Percentiles rank a stretch among this genome's conserved stretches.
Evolutionary conservation across 1,140 invertebrate genomes (phyloP).

Genomic region (Hycleus cichorii): DNA sequence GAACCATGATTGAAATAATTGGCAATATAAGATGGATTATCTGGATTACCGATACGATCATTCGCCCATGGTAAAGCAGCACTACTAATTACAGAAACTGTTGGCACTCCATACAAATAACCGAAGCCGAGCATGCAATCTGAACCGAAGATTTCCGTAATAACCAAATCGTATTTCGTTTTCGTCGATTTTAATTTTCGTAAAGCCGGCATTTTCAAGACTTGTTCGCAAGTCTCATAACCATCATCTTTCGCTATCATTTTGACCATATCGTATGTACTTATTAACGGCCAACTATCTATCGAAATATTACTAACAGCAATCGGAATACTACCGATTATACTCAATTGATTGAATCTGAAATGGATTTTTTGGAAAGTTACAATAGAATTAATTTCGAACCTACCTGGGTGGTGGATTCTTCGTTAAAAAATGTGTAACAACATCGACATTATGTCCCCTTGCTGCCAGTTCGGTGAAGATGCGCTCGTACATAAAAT

Average conservation of each 20-base stretch:
- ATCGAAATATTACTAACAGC: constrained; percentile 29
- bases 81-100: constrained; percentile 45
- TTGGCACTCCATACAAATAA: constrained; percentile 47
- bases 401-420: constrained; percentile 38
- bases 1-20: constrained; percentile 42
- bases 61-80: constrained; percentile 45
- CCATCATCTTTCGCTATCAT: constrained; percentile 17
- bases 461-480: constrained; percentile 53
- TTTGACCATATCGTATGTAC: constrained; percentile 5
- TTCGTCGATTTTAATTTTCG: constrained; percentile 23
- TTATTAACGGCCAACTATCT: not conserved
- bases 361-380: not conserved
- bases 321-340: constrained; percentile 26
- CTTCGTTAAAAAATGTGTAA: constrained; percentile 53
- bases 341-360: constrained; percentile 37
- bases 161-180: constrained; percentile 54
- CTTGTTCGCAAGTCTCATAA: constrained; percentile 11
- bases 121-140: constrained; percentile 56
- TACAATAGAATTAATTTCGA: not conserved
- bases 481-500: constrained; percentile 52
- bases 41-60: constrained; percentile 48
- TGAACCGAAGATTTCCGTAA: constrained; percentile 57
- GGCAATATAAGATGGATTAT: constrained; percentile 56
- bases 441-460: constrained; percentile 61
- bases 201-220: constrained; percentile 17